A percentile compares a stretch with the other conserved stretches of the same genome.
These are phyloP conservation scores for Clistopyga incitator DNA, from an alignment of 2,888 invertebrate genomes.

Conservation along the genomic window DNA sequence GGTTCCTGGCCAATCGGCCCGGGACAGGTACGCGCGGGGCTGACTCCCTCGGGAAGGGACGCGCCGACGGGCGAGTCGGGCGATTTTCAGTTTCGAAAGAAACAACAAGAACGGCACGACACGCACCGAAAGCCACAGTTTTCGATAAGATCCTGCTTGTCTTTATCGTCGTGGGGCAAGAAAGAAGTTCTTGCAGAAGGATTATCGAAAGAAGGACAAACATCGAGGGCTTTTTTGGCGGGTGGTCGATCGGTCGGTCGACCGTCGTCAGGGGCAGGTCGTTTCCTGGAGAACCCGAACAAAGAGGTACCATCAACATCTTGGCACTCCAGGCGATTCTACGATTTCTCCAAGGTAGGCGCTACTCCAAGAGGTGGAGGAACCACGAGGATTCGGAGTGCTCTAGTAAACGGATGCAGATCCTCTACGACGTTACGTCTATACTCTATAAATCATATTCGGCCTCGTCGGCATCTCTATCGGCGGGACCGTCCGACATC, in stretches of 20 bases:
- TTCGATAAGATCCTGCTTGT: not conserved
- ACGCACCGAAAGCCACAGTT: not conserved
- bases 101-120: not conserved
- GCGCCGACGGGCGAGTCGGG: slow-evolving; percentile 73
- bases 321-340: not conserved
- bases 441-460: not conserved
- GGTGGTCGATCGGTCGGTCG: slow-evolving; percentile 32
- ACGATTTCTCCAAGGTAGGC: not conserved
- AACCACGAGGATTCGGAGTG: slow-evolving; percentile 2
- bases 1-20: slow-evolving; percentile 76
- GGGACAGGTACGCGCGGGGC: slow-evolving; percentile 79
- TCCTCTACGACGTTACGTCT: not conserved
- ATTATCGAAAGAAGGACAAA: not conserved
- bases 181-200: not conserved
- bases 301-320: slow-evolving; percentile 1
- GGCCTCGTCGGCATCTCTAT: slow-evolving; percentile 21
- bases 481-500: slow-evolving; percentile 19
- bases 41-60: slow-evolving; percentile 75
- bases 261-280: not conserved
- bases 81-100: slow-evolving; percentile 43
- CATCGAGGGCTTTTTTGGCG: slow-evolving; percentile 2
- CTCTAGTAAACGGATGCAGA: slow-evolving; percentile 33
- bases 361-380: not conserved
- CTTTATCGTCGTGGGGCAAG: not conserved
- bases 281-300: slow-evolving; percentile 19